Base-by-base conservation (phyloP, 2,888 invertebrate genomes). In the Scaptomyza flava region DNA sequence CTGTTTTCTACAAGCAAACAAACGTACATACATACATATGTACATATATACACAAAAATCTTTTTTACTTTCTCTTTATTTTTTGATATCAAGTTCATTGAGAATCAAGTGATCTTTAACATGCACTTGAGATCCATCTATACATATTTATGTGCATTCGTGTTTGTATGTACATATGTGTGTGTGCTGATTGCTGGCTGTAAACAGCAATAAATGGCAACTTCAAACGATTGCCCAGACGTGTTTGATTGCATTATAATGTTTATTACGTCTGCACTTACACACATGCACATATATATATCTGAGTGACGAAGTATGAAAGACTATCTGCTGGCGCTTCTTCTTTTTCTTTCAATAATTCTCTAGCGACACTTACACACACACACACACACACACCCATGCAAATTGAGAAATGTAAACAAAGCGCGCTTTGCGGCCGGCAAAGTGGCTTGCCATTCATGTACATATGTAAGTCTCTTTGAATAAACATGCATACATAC, bases 391-490 rank as follows among this genome's bases (percentile, higher is more conserved):
- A 30, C 20, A 48, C 8, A 34, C 33, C 14, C 8, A 27, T 34
- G 64, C 41, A 62, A 48, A 64, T 42, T 64, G 62, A 34, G 34
- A 62, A 62, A 62, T 48, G 62, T 64, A 62, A 62, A 48, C 48
- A 63, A 65, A 50, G 31, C 43, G 42, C 9, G n/a, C 34, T 41
- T 41, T 41, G 41, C 41, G 23, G 65, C 51, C 66, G 50, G 50
- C 65, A 31, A 34, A 48, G 20, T 27, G 23, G 41, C 11, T 52
- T 52, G 20, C 14, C 9, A 30, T 30, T 17, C 12, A 38, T 38
- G 36, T 23, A 42, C 50, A 12, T 51, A 11, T 27, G 45, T 27
- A 17, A 17, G 17, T 17, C 31, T 9, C 7, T 3, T 38, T 36
- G 23, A 12, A 51, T 42, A 17, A 17, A 17, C 17, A 42, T 27